Evolutionary conservation across 2,113 vertebrate genomes (phyloP), one percentile per base, ranked within the genome.

Genomic region (Bubo bubo): DNA sequence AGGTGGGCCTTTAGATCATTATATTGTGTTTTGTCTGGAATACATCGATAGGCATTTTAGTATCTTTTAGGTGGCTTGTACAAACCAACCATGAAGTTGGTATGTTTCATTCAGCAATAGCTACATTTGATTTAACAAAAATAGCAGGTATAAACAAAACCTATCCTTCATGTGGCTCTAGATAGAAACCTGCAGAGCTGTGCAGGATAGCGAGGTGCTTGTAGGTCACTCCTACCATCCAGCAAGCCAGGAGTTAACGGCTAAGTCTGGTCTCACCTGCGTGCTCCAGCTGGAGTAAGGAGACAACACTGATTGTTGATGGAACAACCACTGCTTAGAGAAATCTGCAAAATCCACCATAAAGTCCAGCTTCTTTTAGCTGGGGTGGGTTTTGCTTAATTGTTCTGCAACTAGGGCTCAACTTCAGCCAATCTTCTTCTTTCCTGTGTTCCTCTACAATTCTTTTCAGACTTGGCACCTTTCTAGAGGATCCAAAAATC

Each of bases 61-160:
- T 55, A 30, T 59, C 55, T 96, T 63, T 59, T 34, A 75, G 27
- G 39, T 35, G 35, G 43, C 30, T 43, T 59, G n/a, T 35, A n/a
- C 26, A 45, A 59, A 77, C 7, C n/a, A 79, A 0, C 59, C 24
- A 6, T 37, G 37, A 47, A 1, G 0, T 28, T 43, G 14, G 1
- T 53, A 4, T 24, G n/a, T 60, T 89, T 70, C n/a, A 47, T 37
- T 59, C 49, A n/a, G 32, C 41, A 43, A 0, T 34, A 55, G 35
- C 70, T 75, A 47, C 18, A 10, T 86, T 92, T 43, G 43, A 62
- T 81, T 41, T 59, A 83, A n/a, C 24, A 86, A 62, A 90, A 89
- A 15, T 26, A 55, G 17, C 22, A 80, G 15, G 3, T 64, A 22
- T 37, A 53, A 63, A 32, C 14, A 52, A 79, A 75, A 9, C 5